Conservation (phyloP, 2,888 invertebrate genomes). For the Patella pellucida region DNA sequence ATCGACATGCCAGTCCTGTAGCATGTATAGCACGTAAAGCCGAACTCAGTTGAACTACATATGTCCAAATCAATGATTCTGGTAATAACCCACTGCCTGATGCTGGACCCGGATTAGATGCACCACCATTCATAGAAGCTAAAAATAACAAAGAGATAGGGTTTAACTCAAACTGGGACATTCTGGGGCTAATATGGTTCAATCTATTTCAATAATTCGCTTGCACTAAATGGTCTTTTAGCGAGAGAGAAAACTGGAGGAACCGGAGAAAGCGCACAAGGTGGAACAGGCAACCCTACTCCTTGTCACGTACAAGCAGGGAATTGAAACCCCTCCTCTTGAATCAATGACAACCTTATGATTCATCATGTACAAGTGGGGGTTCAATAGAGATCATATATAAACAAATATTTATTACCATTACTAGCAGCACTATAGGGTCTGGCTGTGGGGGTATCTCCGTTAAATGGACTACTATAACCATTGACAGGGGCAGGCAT, state of each 20-base stretch:
- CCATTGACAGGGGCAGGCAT: constrained; percentile 58
- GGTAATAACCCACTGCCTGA: constrained; percentile 84
- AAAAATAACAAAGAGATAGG: no score
- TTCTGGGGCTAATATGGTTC: no score
- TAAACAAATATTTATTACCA: constrained; percentile 31
- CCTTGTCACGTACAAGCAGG: neutral
- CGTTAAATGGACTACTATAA: constrained; percentile 56
- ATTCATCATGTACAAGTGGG: no score
- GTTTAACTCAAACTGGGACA: no score
- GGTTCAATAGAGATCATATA: neutral
- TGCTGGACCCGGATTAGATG: constrained; percentile 52
- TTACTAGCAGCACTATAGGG: constrained; percentile 54
- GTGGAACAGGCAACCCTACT: neutral
- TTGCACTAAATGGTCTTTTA: no score
- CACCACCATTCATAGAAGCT: constrained; percentile 13
- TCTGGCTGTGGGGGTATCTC: constrained; percentile 48
- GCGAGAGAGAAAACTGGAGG: no score
- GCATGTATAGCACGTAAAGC: constrained; percentile 92
- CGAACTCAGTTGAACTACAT: constrained; percentile 94
- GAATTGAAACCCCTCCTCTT: no score
- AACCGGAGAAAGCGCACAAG: no score
- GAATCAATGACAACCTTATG: no score
- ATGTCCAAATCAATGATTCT: constrained; percentile 94
- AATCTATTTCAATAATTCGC: no score
- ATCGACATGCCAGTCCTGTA: constrained; percentile 83